Percentiles rank a stretch among this genome's conserved stretches.
phyloP scores from a whole-genome alignment of 2,113 vertebrate genomes.

The Pantherophis guttatus region DNA sequence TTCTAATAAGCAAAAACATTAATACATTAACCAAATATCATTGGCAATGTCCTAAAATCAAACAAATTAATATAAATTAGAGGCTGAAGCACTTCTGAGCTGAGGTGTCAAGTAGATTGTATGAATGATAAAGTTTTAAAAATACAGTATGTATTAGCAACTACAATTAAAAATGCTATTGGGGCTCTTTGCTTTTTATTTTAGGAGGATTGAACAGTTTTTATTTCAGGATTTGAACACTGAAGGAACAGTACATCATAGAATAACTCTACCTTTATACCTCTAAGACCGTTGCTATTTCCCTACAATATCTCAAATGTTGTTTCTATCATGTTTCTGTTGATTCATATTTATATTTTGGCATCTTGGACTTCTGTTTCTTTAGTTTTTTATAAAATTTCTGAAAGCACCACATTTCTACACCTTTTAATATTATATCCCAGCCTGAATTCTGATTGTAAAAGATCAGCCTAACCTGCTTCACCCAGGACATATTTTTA shows the following conservation, averaged over 20 bases:
- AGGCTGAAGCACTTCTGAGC: not conserved
- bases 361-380: not conserved
- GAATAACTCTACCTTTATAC: too few relatives aligned
- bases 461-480: not conserved
- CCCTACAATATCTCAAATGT: not conserved
- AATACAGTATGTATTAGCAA: not conserved
- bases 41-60: not conserved
- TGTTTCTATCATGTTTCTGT: not conserved
- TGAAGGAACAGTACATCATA: not conserved
- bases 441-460: not conserved
- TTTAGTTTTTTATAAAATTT: not conserved
- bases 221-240: not conserved
- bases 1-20: not conserved
- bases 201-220: not conserved
- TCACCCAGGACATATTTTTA: not conserved
- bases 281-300: not conserved
- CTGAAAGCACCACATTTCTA: not conserved
- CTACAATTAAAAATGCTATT: not conserved
- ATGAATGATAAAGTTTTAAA: not conserved
- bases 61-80: not conserved
- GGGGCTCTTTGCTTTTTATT: not conserved
- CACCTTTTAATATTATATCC: not conserved
- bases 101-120: not conserved
- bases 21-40: not conserved
- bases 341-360: not conserved